A percentile compares a stretch with the other conserved stretches of the same genome.
These are phyloP conservation scores for Phoebastria nigripes DNA, from an alignment of 2,797 vertebrate species.

Conservation along the genomic window DNA sequence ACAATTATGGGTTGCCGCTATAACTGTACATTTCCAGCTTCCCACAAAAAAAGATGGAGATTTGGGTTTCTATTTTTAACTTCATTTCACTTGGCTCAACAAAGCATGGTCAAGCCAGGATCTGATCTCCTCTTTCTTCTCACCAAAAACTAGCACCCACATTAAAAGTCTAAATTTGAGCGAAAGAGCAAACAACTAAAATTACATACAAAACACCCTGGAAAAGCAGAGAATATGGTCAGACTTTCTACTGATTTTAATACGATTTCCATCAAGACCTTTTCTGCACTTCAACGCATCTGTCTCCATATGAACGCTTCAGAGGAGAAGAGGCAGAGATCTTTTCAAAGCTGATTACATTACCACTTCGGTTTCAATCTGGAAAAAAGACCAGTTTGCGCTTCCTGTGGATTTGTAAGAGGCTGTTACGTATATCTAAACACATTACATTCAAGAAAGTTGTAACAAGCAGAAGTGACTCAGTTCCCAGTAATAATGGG, in stretches of 20 bases:
- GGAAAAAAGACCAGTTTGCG: not conserved
- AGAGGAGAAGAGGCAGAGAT: not conserved
- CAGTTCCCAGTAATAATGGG: not conserved
- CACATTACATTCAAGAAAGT: not conserved
- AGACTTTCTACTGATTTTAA: not conserved
- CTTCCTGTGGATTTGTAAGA: not conserved
- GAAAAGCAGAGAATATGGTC: not conserved
- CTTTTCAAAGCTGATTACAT: not conserved
- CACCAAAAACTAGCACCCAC: not conserved
- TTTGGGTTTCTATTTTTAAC: not conserved
- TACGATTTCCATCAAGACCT: not conserved
- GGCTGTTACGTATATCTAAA: not conserved
- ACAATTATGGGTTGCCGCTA: rapidly evolving
- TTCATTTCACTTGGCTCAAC: not conserved
- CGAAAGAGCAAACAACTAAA: not conserved
- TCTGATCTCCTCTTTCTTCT: not conserved
- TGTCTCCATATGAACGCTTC: not conserved
- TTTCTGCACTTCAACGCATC: not conserved
- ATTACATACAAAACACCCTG: not conserved
- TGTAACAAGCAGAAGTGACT: constrained; percentile 47
- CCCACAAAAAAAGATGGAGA: not conserved
- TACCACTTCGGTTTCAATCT: not conserved
- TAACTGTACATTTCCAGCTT: not conserved
- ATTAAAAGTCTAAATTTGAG: not conserved
- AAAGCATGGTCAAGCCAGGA: not conserved